Conservation (phyloP, 2,888 invertebrate species). For the Drosophila merina region DNA sequence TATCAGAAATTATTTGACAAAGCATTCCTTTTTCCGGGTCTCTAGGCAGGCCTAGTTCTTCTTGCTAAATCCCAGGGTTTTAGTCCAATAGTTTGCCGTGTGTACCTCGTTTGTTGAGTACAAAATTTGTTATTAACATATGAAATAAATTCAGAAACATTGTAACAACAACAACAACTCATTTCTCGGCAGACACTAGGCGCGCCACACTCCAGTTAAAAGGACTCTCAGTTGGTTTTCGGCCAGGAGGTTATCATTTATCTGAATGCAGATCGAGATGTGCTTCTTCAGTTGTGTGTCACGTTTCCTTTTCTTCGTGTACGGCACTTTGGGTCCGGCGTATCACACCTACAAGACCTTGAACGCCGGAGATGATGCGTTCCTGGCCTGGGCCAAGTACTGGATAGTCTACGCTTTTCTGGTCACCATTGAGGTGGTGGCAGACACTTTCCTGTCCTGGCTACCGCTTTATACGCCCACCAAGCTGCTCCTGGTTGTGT, state of each 20-base stretch:
- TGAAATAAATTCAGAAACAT: constrained; percentile 12
- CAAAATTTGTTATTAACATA: constrained; percentile 4
- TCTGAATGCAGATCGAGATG: constrained; percentile 30
- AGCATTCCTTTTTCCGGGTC: neutral
- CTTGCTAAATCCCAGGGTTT: neutral
- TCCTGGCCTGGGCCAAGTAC: constrained; percentile 61
- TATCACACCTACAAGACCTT: constrained; percentile 51
- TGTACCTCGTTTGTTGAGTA: neutral
- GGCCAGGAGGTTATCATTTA: neutral
- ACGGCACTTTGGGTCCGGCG: constrained; percentile 61
- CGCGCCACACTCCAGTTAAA: neutral
- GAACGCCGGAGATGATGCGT: constrained; percentile 14
- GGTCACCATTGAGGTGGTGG: constrained; percentile 95
- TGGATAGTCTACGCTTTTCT: constrained; percentile 91
- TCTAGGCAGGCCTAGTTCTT: constrained; percentile 29
- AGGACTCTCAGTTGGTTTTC: neutral
- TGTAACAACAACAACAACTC: neutral
- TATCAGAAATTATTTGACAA: neutral
- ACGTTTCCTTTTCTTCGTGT: constrained; percentile 49
- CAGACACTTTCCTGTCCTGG: constrained; percentile 96
- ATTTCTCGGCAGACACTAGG: neutral
- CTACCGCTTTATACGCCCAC: constrained; percentile 89
- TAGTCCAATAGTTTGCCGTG: neutral
- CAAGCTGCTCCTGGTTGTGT: constrained; percentile 58
- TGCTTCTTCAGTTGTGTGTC: constrained; percentile 42